Evolutionary conservation across 2,113 vertebrate species (phyloP).

Genomic region (Panthera uncia): DNA sequence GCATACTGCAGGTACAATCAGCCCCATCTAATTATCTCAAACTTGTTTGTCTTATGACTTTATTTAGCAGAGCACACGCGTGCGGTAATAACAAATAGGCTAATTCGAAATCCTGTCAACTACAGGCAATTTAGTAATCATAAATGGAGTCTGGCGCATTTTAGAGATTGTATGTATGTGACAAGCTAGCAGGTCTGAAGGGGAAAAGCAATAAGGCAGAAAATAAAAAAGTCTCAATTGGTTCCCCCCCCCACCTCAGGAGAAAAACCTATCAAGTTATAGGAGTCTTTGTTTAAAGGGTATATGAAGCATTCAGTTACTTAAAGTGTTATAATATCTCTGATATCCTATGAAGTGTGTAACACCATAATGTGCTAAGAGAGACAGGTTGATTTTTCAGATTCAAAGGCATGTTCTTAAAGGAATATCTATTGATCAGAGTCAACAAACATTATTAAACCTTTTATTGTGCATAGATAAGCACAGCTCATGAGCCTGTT

Average conservation of each 20-base stretch:
- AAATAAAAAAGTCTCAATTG: background rate
- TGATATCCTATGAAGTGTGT: background rate
- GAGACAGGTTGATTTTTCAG: background rate
- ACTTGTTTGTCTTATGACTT: constrained; percentile 56
- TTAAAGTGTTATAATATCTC: background rate
- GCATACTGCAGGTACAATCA: constrained; percentile 5
- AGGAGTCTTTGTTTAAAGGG: background rate
- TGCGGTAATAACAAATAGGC: background rate
- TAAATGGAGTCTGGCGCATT: background rate
- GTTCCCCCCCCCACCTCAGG: background rate
- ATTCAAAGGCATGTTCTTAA: background rate
- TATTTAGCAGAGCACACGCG: background rate
- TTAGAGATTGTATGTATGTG: background rate
- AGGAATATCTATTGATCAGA: background rate
- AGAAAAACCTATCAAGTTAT: background rate
- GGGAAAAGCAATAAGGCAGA: background rate
- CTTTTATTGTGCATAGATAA: background rate
- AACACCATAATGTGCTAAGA: background rate
- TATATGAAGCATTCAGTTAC: background rate
- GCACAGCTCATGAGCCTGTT: background rate
- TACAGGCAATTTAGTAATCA: background rate
- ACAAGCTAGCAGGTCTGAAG: background rate
- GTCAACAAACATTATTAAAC: background rate
- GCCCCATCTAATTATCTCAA: constrained; percentile 45
- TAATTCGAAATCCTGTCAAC: constrained; percentile 46